Evolutionary conservation across 2,797 vertebrate genomes (phyloP).

Genomic region (Menidia menidia): DNA sequence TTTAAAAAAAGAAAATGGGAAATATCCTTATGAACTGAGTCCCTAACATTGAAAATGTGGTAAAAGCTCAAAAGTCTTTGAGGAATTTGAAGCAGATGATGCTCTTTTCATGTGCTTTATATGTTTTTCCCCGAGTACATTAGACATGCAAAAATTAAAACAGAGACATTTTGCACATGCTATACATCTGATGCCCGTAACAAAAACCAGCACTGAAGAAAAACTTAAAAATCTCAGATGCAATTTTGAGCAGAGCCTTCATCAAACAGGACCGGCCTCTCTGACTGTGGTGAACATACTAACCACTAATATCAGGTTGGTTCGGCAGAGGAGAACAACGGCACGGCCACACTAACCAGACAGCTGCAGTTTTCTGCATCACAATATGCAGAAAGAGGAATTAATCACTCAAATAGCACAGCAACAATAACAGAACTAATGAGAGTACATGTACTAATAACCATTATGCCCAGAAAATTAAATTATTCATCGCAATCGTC

Average conservation of each 20-base stretch:
- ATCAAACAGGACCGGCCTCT: conserved; percentile 47
- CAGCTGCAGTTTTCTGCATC: conserved; percentile 60
- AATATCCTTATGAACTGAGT: conserved; percentile 19
- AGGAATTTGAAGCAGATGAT: conserved; percentile 33
- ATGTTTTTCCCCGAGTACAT: conserved; percentile 5
- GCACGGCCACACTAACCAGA: conserved; percentile 66
- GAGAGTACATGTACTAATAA: neutral
- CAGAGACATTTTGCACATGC: conserved; percentile 7
- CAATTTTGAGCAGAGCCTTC: conserved; percentile 35
- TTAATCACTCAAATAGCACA: conserved; percentile 34
- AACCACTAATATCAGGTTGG: conserved; percentile 74
- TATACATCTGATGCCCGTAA: neutral
- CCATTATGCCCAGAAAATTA: too few relatives aligned
- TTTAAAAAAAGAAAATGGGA: neutral
- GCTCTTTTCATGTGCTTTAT: conserved; percentile 10
- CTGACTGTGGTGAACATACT: conserved; percentile 48
- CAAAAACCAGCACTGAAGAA: conserved; percentile 9
- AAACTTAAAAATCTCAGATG: conserved; percentile 11
- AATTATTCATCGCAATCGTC: too few relatives aligned
- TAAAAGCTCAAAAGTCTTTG: neutral
- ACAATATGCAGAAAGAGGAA: conserved; percentile 28
- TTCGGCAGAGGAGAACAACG: conserved; percentile 67
- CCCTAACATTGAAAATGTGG: conserved; percentile 26
- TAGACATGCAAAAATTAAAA: conserved; percentile 1
- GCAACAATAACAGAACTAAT: conserved; percentile 32